Evolutionary conservation across 2,797 vertebrate genomes (phyloP).

Genomic region (Salmo trutta): DNA sequence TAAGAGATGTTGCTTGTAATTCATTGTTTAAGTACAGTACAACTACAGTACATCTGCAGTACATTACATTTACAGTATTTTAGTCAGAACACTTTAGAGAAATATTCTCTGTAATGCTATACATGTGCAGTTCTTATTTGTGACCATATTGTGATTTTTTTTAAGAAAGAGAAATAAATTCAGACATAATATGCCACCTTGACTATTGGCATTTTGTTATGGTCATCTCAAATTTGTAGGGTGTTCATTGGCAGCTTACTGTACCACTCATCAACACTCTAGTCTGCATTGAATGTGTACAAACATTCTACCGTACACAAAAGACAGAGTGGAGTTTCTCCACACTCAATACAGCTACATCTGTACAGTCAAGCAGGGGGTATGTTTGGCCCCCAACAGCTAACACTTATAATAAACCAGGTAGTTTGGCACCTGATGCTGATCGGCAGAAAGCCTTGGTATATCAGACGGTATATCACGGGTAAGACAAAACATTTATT

Average conservation of each 20-base stretch:
- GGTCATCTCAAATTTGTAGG: too few species aligned
- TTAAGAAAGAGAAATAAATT: neutral
- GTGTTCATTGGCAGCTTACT: neutral
- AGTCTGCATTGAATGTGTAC: neutral
- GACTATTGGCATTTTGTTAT: too few species aligned
- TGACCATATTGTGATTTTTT: neutral
- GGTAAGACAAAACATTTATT: too few species aligned
- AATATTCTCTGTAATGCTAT: neutral
- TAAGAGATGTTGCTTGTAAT: neutral
- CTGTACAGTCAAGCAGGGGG: constrained; percentile 26
- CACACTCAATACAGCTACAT: neutral
- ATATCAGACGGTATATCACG: too few species aligned
- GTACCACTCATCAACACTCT: neutral
- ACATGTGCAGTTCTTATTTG: neutral
- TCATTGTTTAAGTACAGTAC: too few species aligned
- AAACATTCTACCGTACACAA: neutral
- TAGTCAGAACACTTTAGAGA: neutral
- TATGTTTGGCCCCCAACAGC: constrained; percentile 38
- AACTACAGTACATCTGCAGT: neutral
- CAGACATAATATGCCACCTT: neutral
- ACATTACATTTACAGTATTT: neutral
- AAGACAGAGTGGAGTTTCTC: neutral
- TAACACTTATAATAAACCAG: constrained; percentile 13
- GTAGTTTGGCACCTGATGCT: too few species aligned
- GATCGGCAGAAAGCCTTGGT: too few species aligned